Percentiles rank a stretch among this genome's conserved stretches.
Conservation (phyloP, 2,113 vertebrate species). For the Serinus canaria region DNA sequence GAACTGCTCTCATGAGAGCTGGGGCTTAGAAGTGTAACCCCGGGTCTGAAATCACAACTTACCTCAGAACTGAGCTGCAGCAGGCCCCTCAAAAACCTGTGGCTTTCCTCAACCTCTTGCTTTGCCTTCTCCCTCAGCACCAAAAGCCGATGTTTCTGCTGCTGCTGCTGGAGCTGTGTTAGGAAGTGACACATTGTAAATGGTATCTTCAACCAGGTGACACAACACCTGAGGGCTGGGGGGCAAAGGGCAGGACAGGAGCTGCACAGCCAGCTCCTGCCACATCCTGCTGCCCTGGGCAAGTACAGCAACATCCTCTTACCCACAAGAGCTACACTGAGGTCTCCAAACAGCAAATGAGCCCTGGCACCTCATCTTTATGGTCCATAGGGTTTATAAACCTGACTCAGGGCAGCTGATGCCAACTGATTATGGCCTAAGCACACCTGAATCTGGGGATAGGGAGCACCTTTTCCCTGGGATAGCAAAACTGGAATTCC, state of each 20-base stretch:
- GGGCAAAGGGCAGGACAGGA: neutral
- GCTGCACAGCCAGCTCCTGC: neutral
- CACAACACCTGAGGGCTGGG: neutral
- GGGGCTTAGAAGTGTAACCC: neutral
- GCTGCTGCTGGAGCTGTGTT: neutral
- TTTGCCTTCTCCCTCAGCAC: conserved; percentile 30
- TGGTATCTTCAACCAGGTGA: neutral
- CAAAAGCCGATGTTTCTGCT: conserved; percentile 25
- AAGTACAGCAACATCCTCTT: rapidly evolving
- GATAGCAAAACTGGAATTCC: neutral
- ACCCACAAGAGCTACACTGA: rapidly evolving
- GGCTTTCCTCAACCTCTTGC: conserved; percentile 48
- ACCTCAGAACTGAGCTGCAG: conserved; percentile 15
- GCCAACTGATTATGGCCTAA: neutral
- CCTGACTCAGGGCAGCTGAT: neutral
- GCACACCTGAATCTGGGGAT: neutral
- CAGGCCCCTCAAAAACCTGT: conserved; percentile 32
- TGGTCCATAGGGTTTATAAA: neutral
- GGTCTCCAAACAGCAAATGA: rapidly evolving
- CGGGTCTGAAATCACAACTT: neutral
- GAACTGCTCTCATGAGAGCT: neutral
- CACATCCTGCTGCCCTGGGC: neutral
- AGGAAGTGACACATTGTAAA: neutral
- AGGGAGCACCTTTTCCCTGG: neutral
- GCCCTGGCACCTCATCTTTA: neutral